These are phyloP conservation scores for Ormyrus rosae DNA, from an alignment of 2,888 invertebrate species.

Conservation along the genomic window DNA sequence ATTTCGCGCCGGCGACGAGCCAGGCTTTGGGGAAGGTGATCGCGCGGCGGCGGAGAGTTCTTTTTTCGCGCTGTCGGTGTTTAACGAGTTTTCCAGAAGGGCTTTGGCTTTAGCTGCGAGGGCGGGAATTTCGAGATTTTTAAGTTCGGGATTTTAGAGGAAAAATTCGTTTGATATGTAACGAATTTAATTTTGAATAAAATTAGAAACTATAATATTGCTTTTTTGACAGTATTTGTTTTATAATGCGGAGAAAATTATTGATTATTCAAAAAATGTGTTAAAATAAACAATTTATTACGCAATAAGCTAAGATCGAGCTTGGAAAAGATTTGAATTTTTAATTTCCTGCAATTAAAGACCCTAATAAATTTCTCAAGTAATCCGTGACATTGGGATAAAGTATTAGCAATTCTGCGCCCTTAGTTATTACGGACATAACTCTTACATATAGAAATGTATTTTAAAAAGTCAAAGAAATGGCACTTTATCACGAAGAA, in stretches of 20 bases:
- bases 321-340: conserved; percentile 22
- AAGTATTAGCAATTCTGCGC: conserved; percentile 29
- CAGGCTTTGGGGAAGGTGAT: neutral
- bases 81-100: too few species aligned
- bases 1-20: neutral
- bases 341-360: conserved; percentile 28
- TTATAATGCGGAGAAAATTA: too few species aligned
- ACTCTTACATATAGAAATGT: conserved; percentile 33
- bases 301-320: too few species aligned
- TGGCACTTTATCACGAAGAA: conserved; percentile 32
- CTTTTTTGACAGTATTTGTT: too few species aligned
- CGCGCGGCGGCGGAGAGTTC: neutral
- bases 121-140: too few species aligned
- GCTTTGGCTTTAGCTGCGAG: too few species aligned
- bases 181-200: too few species aligned
- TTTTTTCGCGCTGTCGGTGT: neutral
- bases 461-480: conserved; percentile 36
- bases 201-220: too few species aligned
- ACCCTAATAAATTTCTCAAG: conserved; percentile 21
- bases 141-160: too few species aligned
- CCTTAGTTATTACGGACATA: conserved; percentile 45
- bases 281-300: too few species aligned
- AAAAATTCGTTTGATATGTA: too few species aligned
- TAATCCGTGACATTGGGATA: conserved; percentile 41
- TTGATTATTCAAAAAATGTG: too few species aligned